Base-by-base conservation (phyloP, 2,113 vertebrate genomes). In the Shinisaurus crocodilurus region DNA sequence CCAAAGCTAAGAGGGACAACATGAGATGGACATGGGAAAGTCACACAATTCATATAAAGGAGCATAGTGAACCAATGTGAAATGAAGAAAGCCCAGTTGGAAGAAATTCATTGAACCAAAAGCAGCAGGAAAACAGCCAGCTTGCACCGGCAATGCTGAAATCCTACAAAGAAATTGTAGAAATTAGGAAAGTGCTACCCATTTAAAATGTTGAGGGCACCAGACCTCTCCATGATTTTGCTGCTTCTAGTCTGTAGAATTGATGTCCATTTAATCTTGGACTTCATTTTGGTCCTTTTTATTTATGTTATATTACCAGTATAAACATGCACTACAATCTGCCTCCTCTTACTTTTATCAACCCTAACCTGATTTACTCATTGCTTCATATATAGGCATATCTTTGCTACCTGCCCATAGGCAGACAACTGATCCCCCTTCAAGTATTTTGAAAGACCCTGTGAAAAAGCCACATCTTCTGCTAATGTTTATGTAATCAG, bases 351-450 rank as follows among this genome's bases (percentile, higher is more conserved):
- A 0, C 70, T 82, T 25, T 69, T 89, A 40, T 48, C 1, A 63
- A 54, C 86, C 88, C 86, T 88, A 37, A 25, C 83, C 54, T 16
- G 0, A 65, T 95, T 93, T 75, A 34, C 57, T 81, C 83, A 89
- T 74, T 88, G 87, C 82, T 67, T 93, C n/a, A 1, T 48, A 27
- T 32, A 10, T 37, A 40, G 81, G 57, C 81, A 77, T 88, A 86
- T 87, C 12, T 85, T 80, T 45, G 0, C 50, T 0, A 0, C 77
- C 60, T 83, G 75, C 92, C 93, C 69, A 81, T 72, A 50, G 15
- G 91, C 88, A 92, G 63, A 10, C 69, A 5, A 50, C 12, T 2
- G 25, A 1, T 67, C 84, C 25, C n/a, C 12, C 57, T 8, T 5
- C 43, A 25, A 48, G 32, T 79, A 77, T 50, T 43, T 34, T n/a